Conservation (phyloP, 2,113 vertebrate species). For the Thalassoma bifasciatum region DNA sequence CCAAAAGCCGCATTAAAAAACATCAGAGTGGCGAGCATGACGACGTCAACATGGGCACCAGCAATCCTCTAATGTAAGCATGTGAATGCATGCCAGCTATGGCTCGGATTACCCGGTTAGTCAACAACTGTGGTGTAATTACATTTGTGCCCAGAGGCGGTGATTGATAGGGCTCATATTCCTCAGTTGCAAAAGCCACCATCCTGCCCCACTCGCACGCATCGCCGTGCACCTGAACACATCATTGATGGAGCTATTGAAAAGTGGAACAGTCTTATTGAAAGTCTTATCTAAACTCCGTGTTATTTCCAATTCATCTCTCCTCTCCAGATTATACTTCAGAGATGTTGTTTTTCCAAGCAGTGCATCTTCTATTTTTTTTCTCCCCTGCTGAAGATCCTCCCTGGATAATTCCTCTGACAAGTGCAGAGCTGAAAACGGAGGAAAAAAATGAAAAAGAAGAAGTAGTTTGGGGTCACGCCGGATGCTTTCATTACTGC, state of each 20-base stretch:
- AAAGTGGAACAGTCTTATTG: conserved; percentile 60
- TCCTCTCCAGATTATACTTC: conserved; percentile 18
- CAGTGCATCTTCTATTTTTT: not conserved
- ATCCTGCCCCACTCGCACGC: conserved; percentile 34
- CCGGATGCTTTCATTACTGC: conserved; percentile 33
- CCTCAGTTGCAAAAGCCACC: conserved; percentile 42
- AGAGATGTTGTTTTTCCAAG: conserved; percentile 52
- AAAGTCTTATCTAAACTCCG: conserved; percentile 44
- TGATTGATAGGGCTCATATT: conserved; percentile 78
- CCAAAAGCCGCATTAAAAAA: conserved; percentile 42
- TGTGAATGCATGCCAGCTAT: conserved; percentile 54
- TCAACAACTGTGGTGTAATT: conserved; percentile 77
- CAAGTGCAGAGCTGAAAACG: conserved; percentile 59
- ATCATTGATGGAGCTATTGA: conserved; percentile 36
- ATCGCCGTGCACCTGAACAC: conserved; percentile 19
- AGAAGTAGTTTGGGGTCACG: conserved; percentile 21
- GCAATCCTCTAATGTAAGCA: conserved; percentile 74
- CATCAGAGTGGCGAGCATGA: conserved; percentile 17
- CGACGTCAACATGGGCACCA: conserved; percentile 39
- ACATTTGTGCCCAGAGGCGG: conserved; percentile 72
- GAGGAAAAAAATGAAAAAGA: not conserved
- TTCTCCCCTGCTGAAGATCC: conserved; percentile 47
- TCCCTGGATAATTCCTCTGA: conserved; percentile 68
- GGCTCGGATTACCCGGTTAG: conserved; percentile 70
- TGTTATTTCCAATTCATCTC: conserved; percentile 46